These are phyloP conservation scores for Heteromyza rotundicornis DNA, from an alignment of 2,888 invertebrate species.

Conservation along the genomic window DNA sequence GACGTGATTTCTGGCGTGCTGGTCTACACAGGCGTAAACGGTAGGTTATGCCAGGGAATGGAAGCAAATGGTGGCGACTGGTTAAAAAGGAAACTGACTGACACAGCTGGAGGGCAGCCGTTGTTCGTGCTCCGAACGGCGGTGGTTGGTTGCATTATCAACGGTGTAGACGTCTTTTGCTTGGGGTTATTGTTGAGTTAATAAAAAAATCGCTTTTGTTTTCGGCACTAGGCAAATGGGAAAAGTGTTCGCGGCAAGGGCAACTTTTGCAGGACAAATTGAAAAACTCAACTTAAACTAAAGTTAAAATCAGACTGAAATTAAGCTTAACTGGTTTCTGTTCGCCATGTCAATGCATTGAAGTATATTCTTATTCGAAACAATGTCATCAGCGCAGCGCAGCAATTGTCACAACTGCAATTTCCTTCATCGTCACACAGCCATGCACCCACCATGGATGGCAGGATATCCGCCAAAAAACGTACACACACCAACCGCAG, in stretches of 20 bases:
- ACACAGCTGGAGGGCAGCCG: constrained; percentile 37
- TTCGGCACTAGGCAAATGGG: too few species aligned
- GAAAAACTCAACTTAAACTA: too few species aligned
- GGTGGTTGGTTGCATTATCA: neutral
- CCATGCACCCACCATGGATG: constrained; percentile 5
- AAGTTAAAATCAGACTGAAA: too few species aligned
- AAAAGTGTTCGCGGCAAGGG: too few species aligned
- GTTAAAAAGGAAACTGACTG: constrained; percentile 37
- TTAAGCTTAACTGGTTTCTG: too few species aligned
- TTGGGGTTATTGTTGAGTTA: neutral
- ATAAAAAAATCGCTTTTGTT: too few species aligned
- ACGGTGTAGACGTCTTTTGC: constrained; percentile 7
- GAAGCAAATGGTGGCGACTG: constrained; percentile 26
- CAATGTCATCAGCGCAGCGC: neutral
- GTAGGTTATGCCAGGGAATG: neutral
- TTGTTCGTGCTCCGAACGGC: constrained; percentile 4
- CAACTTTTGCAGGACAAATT: too few species aligned
- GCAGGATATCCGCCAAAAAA: constrained; percentile 20
- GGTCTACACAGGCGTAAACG: neutral
- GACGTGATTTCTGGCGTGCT: neutral
- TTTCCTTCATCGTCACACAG: constrained; percentile 7
- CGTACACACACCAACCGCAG: constrained; percentile 4
- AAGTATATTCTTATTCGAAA: too few species aligned
- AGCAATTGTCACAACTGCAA: constrained; percentile 8
- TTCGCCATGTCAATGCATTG: too few species aligned